Percentiles rank a stretch among this genome's conserved stretches.
phyloP scores from a whole-genome alignment of 2,888 invertebrate species.

The Leistus spinibarbis region DNA sequence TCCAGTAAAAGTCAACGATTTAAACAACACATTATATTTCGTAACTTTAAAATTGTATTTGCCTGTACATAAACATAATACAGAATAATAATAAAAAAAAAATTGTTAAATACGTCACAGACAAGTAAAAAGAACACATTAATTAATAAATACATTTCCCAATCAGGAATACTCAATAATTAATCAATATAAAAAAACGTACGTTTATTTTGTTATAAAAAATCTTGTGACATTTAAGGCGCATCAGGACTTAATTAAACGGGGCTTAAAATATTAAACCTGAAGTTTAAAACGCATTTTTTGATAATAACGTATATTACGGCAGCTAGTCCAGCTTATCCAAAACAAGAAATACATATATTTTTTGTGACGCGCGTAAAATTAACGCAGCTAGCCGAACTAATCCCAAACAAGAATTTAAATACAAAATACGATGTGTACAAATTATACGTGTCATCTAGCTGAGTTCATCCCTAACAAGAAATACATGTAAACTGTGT shows the following conservation, averaged over 20 bases:
- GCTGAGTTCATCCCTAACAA: too few species aligned
- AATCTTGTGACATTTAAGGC: constrained; percentile 29
- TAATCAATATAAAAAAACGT: not conserved
- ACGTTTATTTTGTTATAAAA: constrained; percentile 7
- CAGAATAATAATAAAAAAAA: constrained; percentile 32
- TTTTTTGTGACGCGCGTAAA: too few species aligned
- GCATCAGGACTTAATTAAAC: not conserved
- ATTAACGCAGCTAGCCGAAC: too few species aligned
- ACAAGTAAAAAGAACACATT: constrained; percentile 38
- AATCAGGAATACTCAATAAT: constrained; percentile 12
- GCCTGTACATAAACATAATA: constrained; percentile 40
- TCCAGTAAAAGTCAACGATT: constrained; percentile 28
- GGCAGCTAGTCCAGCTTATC: too few species aligned
- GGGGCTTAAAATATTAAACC: not conserved
- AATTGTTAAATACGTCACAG: constrained; percentile 33
- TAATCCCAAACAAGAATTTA: too few species aligned
- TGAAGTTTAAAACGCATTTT: too few species aligned
- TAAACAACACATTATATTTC: constrained; percentile 36
- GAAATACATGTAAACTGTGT: too few species aligned
- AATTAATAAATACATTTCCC: constrained; percentile 35
- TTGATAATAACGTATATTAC: too few species aligned
- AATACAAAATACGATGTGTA: too few species aligned
- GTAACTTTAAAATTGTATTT: constrained; percentile 38
- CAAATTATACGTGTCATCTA: too few species aligned
- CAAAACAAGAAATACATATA: too few species aligned